Evolutionary conservation across 2,797 vertebrate genomes (phyloP).

Genomic region (Ctenopoma kingsleyae): DNA sequence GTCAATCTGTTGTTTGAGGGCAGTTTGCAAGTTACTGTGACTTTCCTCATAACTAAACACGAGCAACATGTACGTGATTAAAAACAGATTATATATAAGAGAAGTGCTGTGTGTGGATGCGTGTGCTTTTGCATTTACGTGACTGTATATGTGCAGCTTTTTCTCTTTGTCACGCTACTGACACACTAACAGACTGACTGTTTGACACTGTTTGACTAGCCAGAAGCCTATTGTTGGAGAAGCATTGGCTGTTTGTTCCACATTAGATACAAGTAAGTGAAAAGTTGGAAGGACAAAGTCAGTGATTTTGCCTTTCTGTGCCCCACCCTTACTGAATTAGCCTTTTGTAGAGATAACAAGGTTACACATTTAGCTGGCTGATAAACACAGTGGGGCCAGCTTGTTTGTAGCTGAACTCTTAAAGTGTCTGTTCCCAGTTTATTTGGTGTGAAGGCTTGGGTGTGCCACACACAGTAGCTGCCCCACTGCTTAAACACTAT

Average conservation of each 20-base stretch:
- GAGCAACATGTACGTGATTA: not conserved
- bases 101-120: not conserved
- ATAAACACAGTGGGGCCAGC: constrained; percentile 54
- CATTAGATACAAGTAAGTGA: constrained; percentile 35
- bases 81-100: constrained; percentile 5
- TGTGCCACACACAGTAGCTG: constrained; percentile 28
- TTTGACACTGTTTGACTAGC: constrained; percentile 17
- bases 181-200: constrained; percentile 66
- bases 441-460: constrained; percentile 38
- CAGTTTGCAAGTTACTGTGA: not conserved
- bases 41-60: constrained; percentile 13
- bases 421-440: constrained; percentile 31
- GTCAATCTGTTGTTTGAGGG: not conserved
- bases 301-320: constrained; percentile 44
- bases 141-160: constrained; percentile 3
- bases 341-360: constrained; percentile 61
- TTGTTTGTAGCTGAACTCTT: constrained; percentile 24
- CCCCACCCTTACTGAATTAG: constrained; percentile 52
- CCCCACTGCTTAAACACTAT: constrained; percentile 7
- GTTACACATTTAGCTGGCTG: constrained; percentile 63
- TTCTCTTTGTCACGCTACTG: constrained; percentile 13
- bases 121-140: not conserved
- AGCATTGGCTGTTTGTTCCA: constrained; percentile 39
- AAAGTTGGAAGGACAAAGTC: constrained; percentile 37
- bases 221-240: not conserved